phyloP scores from a whole-genome alignment of 2,113 vertebrate genomes.

The Pycnonotus jocosus region DNA sequence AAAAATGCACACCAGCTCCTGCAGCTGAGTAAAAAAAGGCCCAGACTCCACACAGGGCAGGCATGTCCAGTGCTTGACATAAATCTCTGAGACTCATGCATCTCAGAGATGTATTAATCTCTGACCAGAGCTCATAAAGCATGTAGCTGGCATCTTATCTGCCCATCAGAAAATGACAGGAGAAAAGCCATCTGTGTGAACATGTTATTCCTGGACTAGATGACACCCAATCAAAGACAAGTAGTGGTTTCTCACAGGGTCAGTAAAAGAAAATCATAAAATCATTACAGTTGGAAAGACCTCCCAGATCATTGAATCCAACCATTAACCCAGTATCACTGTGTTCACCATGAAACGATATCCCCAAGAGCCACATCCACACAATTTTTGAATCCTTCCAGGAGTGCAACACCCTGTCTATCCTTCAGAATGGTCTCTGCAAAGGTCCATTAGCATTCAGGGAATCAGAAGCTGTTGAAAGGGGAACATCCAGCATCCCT shows the following conservation, averaged over 20 bases:
- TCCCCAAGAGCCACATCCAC: not conserved
- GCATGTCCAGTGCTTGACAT: not conserved
- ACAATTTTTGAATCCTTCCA: not conserved
- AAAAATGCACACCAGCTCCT: not conserved
- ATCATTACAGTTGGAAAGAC: not conserved
- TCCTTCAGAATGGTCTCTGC: rapidly evolving
- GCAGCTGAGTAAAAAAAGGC: not conserved
- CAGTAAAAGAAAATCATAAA: not conserved
- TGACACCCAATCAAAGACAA: not conserved
- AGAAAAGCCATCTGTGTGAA: not conserved
- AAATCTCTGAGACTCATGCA: not conserved
- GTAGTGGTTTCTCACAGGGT: rapidly evolving
- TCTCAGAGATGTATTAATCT: not conserved
- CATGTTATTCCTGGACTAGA: not conserved
- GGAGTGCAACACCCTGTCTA: not conserved
- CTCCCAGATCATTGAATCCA: not conserved
- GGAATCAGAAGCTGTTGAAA: not conserved
- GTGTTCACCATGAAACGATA: not conserved
- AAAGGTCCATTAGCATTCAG: not conserved
- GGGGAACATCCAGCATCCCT: not conserved
- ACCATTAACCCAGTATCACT: not conserved
- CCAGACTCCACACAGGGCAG: not conserved
- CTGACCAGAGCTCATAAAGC: not conserved
- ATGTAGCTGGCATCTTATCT: not conserved
- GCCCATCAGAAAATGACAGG: not conserved